Evolutionary conservation across 37 sponge, comb jelly and placozoan species (phyloP).

Genomic region (Mnemiopsis leidyi): DNA sequence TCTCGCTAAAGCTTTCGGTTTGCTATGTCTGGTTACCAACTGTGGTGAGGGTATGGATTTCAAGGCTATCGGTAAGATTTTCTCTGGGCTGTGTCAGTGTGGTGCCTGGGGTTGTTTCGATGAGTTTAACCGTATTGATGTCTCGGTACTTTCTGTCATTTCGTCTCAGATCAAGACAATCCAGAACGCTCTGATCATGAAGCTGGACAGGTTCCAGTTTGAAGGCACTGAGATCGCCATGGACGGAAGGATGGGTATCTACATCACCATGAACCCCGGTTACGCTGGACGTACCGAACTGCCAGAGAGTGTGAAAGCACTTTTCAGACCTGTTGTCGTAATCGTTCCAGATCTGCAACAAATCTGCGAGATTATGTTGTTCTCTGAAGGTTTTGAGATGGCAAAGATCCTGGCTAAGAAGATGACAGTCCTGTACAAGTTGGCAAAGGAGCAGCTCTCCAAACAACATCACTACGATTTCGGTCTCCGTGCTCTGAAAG

Average conservation of each 20-base stretch:
- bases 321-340: constrained; percentile 98
- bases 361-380: constrained; percentile 99
- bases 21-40: constrained; percentile 99
- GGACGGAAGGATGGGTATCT: constrained; percentile 93
- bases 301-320: constrained; percentile 98
- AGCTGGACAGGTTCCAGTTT: constrained; percentile 87
- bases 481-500: constrained; percentile 98
- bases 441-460: constrained; percentile 94
- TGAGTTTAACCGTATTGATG: constrained; percentile 98
- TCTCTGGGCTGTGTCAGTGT: constrained; percentile 98
- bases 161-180: constrained; percentile 99
- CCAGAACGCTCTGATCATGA: constrained; percentile 92
- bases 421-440: constrained; percentile 98
- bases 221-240: constrained; percentile 75
- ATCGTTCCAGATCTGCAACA: constrained; percentile 97
- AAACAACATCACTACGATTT: constrained; percentile 99
- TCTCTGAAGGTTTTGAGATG: constrained; percentile 97
- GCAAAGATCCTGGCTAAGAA: constrained; percentile 99
- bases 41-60: constrained; percentile 99
- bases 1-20: constrained; percentile 95
- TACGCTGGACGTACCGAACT: constrained; percentile 99
- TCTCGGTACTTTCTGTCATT: constrained; percentile 97
- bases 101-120: constrained; percentile 99
- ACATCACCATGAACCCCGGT: constrained; percentile 99
- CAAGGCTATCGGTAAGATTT: constrained; percentile 99